Base-by-base conservation (phyloP, 2,113 vertebrate genomes). In the Silurus meridionalis region DNA sequence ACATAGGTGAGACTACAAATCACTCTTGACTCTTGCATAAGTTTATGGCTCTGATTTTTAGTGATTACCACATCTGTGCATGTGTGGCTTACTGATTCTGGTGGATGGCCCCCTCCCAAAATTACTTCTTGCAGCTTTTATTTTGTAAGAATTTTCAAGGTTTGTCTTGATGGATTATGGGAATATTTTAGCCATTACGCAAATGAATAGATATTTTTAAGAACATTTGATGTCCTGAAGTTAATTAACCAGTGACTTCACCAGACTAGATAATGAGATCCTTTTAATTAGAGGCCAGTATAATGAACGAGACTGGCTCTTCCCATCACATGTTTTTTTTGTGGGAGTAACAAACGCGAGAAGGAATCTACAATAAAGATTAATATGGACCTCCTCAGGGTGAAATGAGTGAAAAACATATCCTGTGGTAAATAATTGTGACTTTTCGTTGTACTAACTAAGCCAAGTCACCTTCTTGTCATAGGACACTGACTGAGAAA, bases 211-310 rank as follows among this genome's bases (percentile, higher is more conserved):
- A 0, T 60, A 6, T 60, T 60, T 64, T n/a, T 64, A 72, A 75
- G 71, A 53, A 77, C 25, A n/a, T 64, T 63, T 78, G 37, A 63
- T 81, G 17, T 63, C 57, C 61, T 77, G 80, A 48, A 57, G 14
- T 57, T 57, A 79, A 79, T 79, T 58, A 79, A 58, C 71, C 86
- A 58, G 71, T 64, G 67, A 69, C 37, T 9, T 81, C 21, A 19
- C 37, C 7, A 17, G 57, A 46, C 57, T 23, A 57, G 25, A 61
- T 80, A 80, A 48, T 61, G 28, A 80, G 78, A 21, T 48, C 28
- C 58, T 23, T 63, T 48, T 23, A 86, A 82, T 86, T 63, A 63
- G 79, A 60, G 17, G 0, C 28, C 28, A 50, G 58, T 63, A 63
- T 50, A 63, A 60, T 50, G 9, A 63, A 63, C 19, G 5, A 81